These are phyloP conservation scores for Lutra lutra DNA, from an alignment of 2,797 vertebrate genomes.

Conservation along the genomic window DNA sequence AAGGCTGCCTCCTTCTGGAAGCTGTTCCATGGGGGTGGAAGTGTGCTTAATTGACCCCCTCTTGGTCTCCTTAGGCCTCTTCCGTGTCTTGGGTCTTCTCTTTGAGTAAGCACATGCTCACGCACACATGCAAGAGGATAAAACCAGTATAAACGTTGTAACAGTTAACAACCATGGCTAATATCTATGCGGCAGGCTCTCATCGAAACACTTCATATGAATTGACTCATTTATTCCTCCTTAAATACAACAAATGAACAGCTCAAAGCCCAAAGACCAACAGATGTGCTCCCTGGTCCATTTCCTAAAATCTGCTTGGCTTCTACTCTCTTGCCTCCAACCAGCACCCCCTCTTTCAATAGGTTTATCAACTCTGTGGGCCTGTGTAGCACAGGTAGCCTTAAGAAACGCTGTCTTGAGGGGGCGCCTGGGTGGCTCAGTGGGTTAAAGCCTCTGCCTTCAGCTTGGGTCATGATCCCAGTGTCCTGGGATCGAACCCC, in stretches of 20 bases:
- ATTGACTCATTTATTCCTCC: not conserved
- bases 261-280: not conserved
- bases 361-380: not conserved
- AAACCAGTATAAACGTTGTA: not conserved
- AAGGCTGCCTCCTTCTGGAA: not conserved
- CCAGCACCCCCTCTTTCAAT: not conserved
- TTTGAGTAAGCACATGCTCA: not conserved
- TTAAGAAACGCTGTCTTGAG: not conserved
- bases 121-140: not conserved
- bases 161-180: not conserved
- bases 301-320: not conserved
- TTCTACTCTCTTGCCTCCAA: not conserved
- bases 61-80: not conserved
- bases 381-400: not conserved
- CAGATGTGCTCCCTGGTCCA: not conserved
- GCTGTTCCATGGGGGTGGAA: not conserved
- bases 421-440: no score
- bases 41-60: no score
- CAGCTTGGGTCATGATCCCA: no score
- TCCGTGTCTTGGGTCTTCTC: not conserved
- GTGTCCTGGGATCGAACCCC: no score
- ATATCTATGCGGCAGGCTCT: not conserved
- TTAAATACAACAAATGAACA: not conserved
- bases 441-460: no score
- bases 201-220: not conserved